phyloP scores from a whole-genome alignment of 2,113 vertebrate species.

The Dasyurus viverrinus region DNA sequence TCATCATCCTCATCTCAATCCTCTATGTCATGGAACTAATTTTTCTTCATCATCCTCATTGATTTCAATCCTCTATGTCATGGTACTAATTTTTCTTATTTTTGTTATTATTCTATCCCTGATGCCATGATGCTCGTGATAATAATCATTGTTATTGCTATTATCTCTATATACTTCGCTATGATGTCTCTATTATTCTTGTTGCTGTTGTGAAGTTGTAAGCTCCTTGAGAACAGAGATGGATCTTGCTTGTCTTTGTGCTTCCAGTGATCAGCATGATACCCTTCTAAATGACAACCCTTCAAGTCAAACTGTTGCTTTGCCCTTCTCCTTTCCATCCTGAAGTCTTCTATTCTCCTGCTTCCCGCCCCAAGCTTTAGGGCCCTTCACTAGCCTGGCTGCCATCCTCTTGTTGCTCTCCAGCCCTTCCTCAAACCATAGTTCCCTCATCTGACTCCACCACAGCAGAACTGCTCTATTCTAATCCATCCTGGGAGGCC shows the following conservation, averaged over 20 bases:
- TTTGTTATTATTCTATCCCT: no score
- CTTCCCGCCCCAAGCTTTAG: neutral
- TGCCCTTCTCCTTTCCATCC: neutral
- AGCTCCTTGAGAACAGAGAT: neutral
- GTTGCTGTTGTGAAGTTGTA: neutral
- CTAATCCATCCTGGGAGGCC: neutral
- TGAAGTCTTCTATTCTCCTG: neutral
- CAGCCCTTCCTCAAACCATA: neutral
- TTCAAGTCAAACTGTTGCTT: neutral
- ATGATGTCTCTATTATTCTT: neutral
- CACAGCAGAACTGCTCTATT: neutral
- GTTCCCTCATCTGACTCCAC: neutral
- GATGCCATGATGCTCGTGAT: neutral
- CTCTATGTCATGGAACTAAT: neutral
- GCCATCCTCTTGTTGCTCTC: neutral
- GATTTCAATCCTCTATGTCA: neutral
- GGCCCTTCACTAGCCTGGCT: neutral
- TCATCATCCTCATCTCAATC: neutral
- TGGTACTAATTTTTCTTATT: neutral
- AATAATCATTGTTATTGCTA: neutral
- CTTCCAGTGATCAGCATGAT: neutral
- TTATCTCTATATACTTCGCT: neutral
- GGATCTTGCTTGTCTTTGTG: neutral
- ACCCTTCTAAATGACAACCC: neutral
- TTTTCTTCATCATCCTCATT: no score